These are phyloP conservation scores for Smittia sp. DNA, from an alignment of 2,888 invertebrate species.

Conservation along the genomic window DNA sequence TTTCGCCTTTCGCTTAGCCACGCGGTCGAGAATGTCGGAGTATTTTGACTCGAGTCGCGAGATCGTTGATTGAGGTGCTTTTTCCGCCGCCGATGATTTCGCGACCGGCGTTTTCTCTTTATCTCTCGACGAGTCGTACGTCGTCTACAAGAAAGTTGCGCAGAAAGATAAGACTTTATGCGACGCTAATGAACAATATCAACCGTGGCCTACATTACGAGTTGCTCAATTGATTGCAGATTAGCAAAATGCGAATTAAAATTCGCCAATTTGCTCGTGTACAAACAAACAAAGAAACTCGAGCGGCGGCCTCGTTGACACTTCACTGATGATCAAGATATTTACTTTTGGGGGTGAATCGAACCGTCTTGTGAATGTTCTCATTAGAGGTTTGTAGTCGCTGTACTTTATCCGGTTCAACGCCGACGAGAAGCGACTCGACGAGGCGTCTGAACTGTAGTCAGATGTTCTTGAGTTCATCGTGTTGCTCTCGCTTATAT, in stretches of 20 bases:
- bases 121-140: constrained; percentile 46
- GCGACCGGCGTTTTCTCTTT: constrained; percentile 51
- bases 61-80: constrained; percentile 56
- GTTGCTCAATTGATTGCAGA: not conserved
- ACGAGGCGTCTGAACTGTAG: constrained; percentile 44
- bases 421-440: constrained; percentile 48
- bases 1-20: constrained; percentile 60
- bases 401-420: constrained; percentile 51
- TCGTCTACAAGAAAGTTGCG: constrained; percentile 44
- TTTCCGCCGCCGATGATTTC: constrained; percentile 41
- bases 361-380: constrained; percentile 49
- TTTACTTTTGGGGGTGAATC: constrained; percentile 45
- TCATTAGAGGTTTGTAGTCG: constrained; percentile 52
- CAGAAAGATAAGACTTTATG: no score
- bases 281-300: constrained; percentile 6
- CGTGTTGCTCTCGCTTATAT: constrained; percentile 46
- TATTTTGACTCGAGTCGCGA: constrained; percentile 77
- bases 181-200: no score
- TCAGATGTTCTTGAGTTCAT: constrained; percentile 33
- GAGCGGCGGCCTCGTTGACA: constrained; percentile 14
- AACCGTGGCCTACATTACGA: not conserved
- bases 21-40: constrained; percentile 69
- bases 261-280: not conserved
- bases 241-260: not conserved
- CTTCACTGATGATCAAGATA: not conserved